Base-by-base conservation (phyloP, 1,140 invertebrate species). In the Maniola jurtina region DNA sequence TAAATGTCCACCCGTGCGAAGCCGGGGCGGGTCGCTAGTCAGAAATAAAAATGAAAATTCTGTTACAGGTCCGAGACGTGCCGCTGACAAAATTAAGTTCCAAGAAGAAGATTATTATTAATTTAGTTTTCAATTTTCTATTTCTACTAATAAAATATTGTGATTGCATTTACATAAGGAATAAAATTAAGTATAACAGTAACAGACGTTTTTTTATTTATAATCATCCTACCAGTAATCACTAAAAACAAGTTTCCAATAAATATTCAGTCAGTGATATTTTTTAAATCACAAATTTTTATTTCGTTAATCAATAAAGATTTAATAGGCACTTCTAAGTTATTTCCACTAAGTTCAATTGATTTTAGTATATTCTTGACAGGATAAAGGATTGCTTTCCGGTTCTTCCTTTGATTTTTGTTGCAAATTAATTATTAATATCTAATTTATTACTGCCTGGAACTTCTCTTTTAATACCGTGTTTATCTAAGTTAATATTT, bases 271-370 rank as follows among this genome's bases (percentile, higher is more conserved):
- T 25, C 25, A 2, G 25, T 4, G 25, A 25, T 4, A 25, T 25
- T 25, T 25, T 25, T 25, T 1, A 2, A 25, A n/a, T n/a, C 25
- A 25, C 25, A 25, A 25, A 25, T 2, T 2, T 25, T 25, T 25
- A 25, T 25, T 25, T 25, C 25, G 4, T 25, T 25, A 1, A 25
- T 25, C 25, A 25, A 25, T 4, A 25, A 25, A 25, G 4, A 25
- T 65, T 77, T 79, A 25, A 70, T 9, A 14, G 68, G 50, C n/a
- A 34, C 47, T 13, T 66, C 69, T 16, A 55, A 42, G 36, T 66
- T 62, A 38, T 58, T 60, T 47, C 56, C 59, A 58, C 40, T 56
- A 36, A 9, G 15, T 54, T 54, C 47, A 15, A 52, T 48, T 2
- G 2, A 59, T 33, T 35, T 50, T 63, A 33, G 14, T 48, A 52